A percentile compares a stretch with the other conserved stretches of the same genome.
Evolutionary conservation across 2,888 invertebrate species (phyloP).

Genomic region (Eucriotettix oculatus): DNA sequence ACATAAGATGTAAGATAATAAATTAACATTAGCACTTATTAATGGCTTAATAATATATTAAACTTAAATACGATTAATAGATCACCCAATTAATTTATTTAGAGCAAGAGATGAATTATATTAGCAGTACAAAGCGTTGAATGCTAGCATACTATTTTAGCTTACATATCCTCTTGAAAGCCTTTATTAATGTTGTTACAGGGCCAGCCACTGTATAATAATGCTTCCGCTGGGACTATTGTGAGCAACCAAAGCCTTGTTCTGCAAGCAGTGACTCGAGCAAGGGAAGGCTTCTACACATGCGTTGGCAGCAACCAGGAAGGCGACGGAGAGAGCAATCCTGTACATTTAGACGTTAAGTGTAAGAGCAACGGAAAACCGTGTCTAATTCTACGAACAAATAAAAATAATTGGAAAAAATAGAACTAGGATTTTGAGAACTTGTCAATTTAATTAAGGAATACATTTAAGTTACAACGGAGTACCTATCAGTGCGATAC

Average conservation of each 20-base stretch:
- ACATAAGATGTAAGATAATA: too few species aligned
- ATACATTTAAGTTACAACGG: too few species aligned
- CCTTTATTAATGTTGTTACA: conserved; percentile 22
- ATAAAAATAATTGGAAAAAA: background rate
- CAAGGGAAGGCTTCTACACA: conserved; percentile 65
- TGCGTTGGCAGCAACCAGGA: conserved; percentile 78
- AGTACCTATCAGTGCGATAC: too few species aligned
- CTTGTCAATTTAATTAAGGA: background rate
- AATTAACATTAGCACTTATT: too few species aligned
- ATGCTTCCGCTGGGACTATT: conserved; percentile 61
- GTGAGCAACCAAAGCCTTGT: conserved; percentile 80
- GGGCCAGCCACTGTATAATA: conserved; percentile 64
- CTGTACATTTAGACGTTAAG: conserved; percentile 66
- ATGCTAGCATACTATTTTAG: too few species aligned
- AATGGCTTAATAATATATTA: too few species aligned
- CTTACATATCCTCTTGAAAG: too few species aligned
- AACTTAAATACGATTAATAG: too few species aligned
- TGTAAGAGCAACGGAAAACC: conserved; percentile 46
- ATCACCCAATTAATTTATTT: too few species aligned
- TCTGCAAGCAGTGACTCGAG: conserved; percentile 65
- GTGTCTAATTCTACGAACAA: background rate
- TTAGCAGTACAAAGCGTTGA: too few species aligned
- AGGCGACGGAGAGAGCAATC: conserved; percentile 76
- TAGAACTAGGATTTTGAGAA: background rate
- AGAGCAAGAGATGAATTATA: too few species aligned